Evolutionary conservation across 2,797 vertebrate species (phyloP), one percentile per base, ranked within the genome.

Genomic region (Halcyon leucocephala): DNA sequence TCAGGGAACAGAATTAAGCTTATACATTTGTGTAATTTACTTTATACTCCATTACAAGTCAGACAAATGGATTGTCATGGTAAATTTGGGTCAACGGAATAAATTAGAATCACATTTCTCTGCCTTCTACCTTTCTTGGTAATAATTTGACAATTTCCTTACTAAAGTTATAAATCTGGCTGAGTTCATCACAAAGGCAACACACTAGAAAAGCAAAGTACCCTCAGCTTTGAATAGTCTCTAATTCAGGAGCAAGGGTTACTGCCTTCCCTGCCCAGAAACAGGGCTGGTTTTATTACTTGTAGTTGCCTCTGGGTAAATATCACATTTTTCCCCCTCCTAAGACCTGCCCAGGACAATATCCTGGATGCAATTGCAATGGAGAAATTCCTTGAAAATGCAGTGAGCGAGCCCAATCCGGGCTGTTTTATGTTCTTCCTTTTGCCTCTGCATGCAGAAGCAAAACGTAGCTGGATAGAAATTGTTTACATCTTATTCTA

Each of bases 401-500:
- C 57, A 25, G 6, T 5, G 31, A 81, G 74, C 0, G 1, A 88
- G 13, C 31, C 51, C 3, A 7, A 13, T 71, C 44, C 1, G 1
- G 71, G 17, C 41, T 64, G 19, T 10, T 10, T 13, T 55, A 77
- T 37, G 4, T 42, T 86, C 42, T 79, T 3, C 25, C 48, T 41
- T 79, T 65, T 76, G 7, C n/a, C 14, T 69, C 62, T 69, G 42
- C 9, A 1, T 33, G 14, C 9, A 72, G 76, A 76, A 69, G 13
- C 25, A 91, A 88, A 89, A 51, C 52, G 48, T 19, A 76, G 24
- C 71, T 54, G 70, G 70, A 7, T 89, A 26, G 29, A 82, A 72
- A 33, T 46, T 67, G 60, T 89, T 96, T 90, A 67, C 83, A n/a
- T 77, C 67, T 90, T 57, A 48, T 58, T 69, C 62, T 35, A 37